Evolutionary conservation across 2,888 invertebrate genomes (phyloP).

Genomic region (Agonopterix alstromeriana): DNA sequence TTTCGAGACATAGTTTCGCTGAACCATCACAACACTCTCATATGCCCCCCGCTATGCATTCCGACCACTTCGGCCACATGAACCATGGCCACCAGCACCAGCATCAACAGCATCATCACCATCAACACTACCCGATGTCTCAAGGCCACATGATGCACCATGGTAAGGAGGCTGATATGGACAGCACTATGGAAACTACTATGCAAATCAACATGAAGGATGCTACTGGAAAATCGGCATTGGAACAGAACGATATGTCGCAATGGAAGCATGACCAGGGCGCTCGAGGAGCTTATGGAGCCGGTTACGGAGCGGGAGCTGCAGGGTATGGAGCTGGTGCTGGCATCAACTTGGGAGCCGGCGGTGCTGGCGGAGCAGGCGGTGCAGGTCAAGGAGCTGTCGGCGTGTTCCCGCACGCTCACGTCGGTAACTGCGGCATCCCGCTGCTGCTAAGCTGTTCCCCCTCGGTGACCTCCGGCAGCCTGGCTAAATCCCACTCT

Average conservation of each 20-base stretch:
- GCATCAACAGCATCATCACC: neutral
- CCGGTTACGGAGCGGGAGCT: slow-evolving; percentile 18
- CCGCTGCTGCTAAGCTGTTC: slow-evolving; percentile 63
- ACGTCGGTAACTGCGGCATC: slow-evolving; percentile 53
- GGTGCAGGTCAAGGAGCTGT: slow-evolving; percentile 30
- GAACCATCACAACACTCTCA: too few species aligned
- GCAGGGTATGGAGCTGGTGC: slow-evolving; percentile 19
- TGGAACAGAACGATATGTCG: slow-evolving; percentile 24
- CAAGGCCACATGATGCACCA: slow-evolving; percentile 19
- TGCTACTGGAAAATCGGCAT: slow-evolving; percentile 23
- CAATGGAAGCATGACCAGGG: slow-evolving; percentile 21
- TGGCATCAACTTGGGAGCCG: slow-evolving; percentile 1
- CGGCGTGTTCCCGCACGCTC: slow-evolving; percentile 59
- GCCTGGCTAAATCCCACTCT: slow-evolving; percentile 40
- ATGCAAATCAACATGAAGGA: slow-evolving; percentile 36
- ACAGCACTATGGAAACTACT: slow-evolving; percentile 26
- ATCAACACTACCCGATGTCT: neutral
- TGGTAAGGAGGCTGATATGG: slow-evolving; percentile 34
- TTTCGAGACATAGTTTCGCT: neutral
- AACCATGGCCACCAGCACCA: neutral
- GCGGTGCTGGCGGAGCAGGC: slow-evolving; percentile 19
- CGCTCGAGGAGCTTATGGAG: slow-evolving; percentile 32
- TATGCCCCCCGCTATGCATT: neutral
- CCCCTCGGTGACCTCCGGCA: slow-evolving; percentile 56
- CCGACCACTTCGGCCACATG: neutral